A percentile compares a stretch with the other conserved stretches of the same genome.
Evolutionary conservation across 2,797 vertebrate species (phyloP).

Genomic region (Epinephelus coioides): DNA sequence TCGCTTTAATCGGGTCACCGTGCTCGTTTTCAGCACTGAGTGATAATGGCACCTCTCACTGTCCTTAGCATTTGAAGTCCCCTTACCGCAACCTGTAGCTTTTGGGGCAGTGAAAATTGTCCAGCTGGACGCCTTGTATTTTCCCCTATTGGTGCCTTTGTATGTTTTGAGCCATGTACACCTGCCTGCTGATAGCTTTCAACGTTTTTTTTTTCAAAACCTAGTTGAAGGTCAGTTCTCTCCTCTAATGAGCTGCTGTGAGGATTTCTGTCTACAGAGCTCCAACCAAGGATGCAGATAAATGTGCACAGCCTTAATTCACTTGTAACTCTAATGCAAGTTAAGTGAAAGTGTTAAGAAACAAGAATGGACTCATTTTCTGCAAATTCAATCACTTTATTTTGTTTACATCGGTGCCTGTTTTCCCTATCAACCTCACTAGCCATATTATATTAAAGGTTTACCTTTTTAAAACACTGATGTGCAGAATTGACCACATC

Average conservation of each 20-base stretch:
- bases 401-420: conserved; percentile 4
- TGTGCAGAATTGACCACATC: background rate
- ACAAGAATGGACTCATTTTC: background rate
- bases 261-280: conserved; percentile 48
- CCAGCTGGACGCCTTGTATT: conserved; percentile 69
- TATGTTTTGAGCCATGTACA: conserved; percentile 55
- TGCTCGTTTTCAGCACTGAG: conserved; percentile 78
- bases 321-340: conserved; percentile 9
- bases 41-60: conserved; percentile 76
- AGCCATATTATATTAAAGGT: background rate
- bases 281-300: conserved; percentile 26
- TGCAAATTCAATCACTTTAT: background rate
- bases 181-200: conserved; percentile 66
- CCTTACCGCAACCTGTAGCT: conserved; percentile 74
- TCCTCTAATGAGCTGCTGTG: conserved; percentile 64
- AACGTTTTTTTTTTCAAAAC: conserved; percentile 22
- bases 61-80: conserved; percentile 74
- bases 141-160: conserved; percentile 52
- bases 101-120: conserved; percentile 64
- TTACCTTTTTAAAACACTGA: conserved; percentile 3
- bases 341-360: conserved; percentile 10
- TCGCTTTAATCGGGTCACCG: conserved; percentile 81
- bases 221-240: conserved; percentile 68
- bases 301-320: conserved; percentile 1
- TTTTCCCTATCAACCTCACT: conserved; percentile 1